Conservation (phyloP, 2,113 vertebrate genomes). For the Phaethornis superciliosus region DNA sequence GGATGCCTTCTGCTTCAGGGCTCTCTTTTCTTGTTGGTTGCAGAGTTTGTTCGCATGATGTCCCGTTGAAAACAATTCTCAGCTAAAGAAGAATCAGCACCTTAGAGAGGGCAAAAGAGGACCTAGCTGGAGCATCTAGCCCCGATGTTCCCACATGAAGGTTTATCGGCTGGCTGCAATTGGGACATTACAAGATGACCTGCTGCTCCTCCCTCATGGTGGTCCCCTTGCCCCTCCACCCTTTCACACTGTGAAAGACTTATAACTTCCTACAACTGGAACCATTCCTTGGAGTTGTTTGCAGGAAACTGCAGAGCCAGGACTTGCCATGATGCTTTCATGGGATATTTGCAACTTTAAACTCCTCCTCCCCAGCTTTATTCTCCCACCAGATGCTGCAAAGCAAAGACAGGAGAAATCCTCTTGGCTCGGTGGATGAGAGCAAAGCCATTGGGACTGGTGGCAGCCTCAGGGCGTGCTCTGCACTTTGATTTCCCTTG, state of each 20-base stretch:
- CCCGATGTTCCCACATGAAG: conserved; percentile 65
- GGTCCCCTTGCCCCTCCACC: conserved; percentile 74
- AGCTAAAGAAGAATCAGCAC: conserved; percentile 58
- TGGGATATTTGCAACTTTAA: conserved; percentile 53
- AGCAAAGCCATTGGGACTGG: conserved; percentile 44
- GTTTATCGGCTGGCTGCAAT: conserved; percentile 69
- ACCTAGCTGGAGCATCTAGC: conserved; percentile 59
- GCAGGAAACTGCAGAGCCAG: conserved; percentile 56
- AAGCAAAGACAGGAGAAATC: conserved; percentile 36
- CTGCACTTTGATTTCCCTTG: conserved; percentile 67
- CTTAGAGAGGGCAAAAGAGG: conserved; percentile 68
- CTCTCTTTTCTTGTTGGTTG: conserved; percentile 14
- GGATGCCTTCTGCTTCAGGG: background rate
- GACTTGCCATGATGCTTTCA: conserved; percentile 65
- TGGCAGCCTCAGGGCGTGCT: conserved; percentile 61
- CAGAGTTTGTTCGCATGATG: conserved; percentile 98
- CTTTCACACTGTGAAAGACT: conserved; percentile 84
- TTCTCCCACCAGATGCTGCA: conserved; percentile 60
- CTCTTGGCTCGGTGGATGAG: conserved; percentile 31
- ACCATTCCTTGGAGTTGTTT: conserved; percentile 46
- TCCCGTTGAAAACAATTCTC: conserved; percentile 84
- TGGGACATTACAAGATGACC: conserved; percentile 68
- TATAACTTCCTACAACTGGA: conserved; percentile 79
- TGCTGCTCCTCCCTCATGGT: conserved; percentile 65
- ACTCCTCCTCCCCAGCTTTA: conserved; percentile 61